Base-by-base conservation (phyloP, 2,113 vertebrate species). In the Mixornis gularis region DNA sequence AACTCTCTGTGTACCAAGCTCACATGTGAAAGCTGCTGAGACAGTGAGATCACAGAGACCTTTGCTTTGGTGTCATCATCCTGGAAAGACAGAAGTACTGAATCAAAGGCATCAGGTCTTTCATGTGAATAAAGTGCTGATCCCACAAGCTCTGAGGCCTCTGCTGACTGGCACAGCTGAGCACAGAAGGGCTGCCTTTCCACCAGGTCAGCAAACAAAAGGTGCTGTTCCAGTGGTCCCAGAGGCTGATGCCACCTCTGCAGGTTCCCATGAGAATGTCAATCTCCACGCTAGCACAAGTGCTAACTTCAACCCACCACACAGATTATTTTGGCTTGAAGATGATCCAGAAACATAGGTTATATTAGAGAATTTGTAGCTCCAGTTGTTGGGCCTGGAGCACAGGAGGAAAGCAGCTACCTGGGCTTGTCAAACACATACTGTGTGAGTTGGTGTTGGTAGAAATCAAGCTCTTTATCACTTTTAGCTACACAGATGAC, bases 11-110 rank as follows among this genome's bases (percentile, higher is more conserved):
- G 78, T 87, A 89, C 87, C 94, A 83, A 51, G 52, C 87, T 92
- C 80, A 79, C 78, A 85, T 0, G 24, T 81, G 80, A 94, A 93
- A 94, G 84, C 87, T 94, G 84, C 92, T 91, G 94, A 94, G 96
- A 81, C 78, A 85, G 84, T 87, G 92, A 87, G 84, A 92, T 94
- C 94, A 89, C 78, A 79, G 76, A 95, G 73, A 92, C 78, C 93
- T 96, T 95, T 96, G 87, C 87, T 95, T 96, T 89, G 84, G 66
- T 94, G 84, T 91, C 94, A 85, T 95, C 94, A 93, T 88, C 82
- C 93, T 95, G 94, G 90, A 93, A 92, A 92, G 84, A 72, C 71
- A 93, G 43, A 89, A 93, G 87, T 79, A 91, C 81, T 70, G 59
- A 96, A 92, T 89, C 78, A 89, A 94, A 94, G 89, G 81, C 20